Conservation (phyloP, 2,797 vertebrate genomes). For the Bradypodion pumilum region DNA sequence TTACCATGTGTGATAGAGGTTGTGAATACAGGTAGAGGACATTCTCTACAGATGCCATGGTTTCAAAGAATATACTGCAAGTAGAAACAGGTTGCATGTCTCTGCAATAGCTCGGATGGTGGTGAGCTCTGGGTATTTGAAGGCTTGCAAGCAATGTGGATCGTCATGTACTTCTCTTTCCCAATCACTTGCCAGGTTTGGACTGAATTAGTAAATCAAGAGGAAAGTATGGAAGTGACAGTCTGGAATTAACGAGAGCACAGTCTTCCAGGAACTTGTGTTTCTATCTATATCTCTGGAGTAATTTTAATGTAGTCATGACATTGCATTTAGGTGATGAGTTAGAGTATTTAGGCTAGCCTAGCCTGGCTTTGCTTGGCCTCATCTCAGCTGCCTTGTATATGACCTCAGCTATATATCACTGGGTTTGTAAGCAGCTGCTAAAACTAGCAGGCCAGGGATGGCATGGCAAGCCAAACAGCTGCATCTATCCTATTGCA, state of each 20-base stretch:
- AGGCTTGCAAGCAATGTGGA: conserved; percentile 22
- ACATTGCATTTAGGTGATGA: conserved; percentile 16
- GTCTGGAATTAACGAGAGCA: conserved; percentile 6
- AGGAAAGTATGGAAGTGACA: conserved; percentile 33
- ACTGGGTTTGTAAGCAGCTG: not conserved
- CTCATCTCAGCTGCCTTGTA: not conserved
- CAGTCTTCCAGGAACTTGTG: not conserved
- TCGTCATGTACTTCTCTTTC: not conserved
- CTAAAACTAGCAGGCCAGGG: not conserved
- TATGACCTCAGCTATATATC: not conserved
- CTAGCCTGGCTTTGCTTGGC: not conserved
- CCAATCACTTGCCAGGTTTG: not conserved
- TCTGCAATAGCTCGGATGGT: conserved; percentile 28
- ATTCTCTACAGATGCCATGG: conserved; percentile 18
- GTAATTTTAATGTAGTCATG: not conserved
- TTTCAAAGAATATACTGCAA: not conserved
- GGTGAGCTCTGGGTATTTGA: not conserved
- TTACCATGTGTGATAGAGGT: accelerated
- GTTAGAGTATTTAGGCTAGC: conserved; percentile 5
- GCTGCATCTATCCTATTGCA: not conserved
- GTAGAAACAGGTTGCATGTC: not conserved
- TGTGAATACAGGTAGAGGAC: not conserved
- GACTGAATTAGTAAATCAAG: conserved; percentile 31
- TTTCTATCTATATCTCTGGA: conserved; percentile 28
- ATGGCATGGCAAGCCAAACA: not conserved